Percentiles rank a stretch among this genome's conserved stretches.
Evolutionary conservation across 2,888 invertebrate genomes (phyloP).

Genomic region (Sceliomorpha sp.): DNA sequence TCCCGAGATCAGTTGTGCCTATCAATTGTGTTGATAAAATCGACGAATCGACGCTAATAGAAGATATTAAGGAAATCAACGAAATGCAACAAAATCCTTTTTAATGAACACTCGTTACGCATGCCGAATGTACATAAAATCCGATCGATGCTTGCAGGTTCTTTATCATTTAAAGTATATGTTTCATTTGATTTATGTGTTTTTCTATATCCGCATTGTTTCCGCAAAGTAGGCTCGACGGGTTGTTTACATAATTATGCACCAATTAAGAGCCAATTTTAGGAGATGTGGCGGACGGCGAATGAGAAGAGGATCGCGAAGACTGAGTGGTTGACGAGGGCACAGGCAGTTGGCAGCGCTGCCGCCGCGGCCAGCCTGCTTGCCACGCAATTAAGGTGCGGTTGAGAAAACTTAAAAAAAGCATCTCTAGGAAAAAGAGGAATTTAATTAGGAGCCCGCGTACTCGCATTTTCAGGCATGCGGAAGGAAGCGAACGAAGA

Average conservation of each 20-base stretch:
- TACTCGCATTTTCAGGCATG: constrained; percentile 72
- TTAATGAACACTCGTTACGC: too few species aligned
- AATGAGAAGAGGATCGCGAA: constrained; percentile 50
- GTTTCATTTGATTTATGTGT: neutral
- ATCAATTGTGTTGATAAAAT: too few species aligned
- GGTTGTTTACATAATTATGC: constrained; percentile 77
- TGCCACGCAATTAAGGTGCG: constrained; percentile 76
- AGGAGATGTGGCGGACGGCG: constrained; percentile 44
- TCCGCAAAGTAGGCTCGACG: constrained; percentile 15
- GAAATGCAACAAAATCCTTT: too few species aligned
- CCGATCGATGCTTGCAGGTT: neutral
- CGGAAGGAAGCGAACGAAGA: constrained; percentile 69
- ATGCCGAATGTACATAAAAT: neutral
- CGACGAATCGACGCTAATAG: too few species aligned
- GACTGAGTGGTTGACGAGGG: constrained; percentile 52
- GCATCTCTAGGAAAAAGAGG: constrained; percentile 74
- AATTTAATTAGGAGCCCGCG: constrained; percentile 77
- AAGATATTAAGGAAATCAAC: too few species aligned
- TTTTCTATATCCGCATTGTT: neutral
- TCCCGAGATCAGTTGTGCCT: constrained; percentile 1
- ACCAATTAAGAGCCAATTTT: constrained; percentile 74
- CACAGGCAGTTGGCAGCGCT: constrained; percentile 45
- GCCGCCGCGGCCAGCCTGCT: constrained; percentile 65
- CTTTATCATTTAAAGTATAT: constrained; percentile 18
- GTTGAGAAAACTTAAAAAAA: constrained; percentile 74